A percentile compares a stretch with the other conserved stretches of the same genome.
Evolutionary conservation across 2,113 vertebrate species (phyloP).

Genomic region (Callithrix jacchus): DNA sequence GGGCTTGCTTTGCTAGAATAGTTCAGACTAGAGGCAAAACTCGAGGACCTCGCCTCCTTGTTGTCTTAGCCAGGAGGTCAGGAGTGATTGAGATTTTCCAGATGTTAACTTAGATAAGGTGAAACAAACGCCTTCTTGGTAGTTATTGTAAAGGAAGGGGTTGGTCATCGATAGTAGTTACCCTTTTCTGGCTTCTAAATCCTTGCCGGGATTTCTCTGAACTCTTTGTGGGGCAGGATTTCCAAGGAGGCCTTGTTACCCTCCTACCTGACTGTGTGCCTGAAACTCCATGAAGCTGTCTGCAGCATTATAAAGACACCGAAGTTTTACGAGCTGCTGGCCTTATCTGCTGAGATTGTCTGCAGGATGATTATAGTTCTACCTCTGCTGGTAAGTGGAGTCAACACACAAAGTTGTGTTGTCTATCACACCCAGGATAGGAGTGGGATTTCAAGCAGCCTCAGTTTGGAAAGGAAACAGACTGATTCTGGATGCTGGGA

Average conservation of each 20-base stretch:
- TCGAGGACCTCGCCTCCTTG: background rate
- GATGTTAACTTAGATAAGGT: background rate
- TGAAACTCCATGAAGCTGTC: conserved; percentile 70
- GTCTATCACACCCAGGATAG: fast-evolving
- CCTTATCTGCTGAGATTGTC: conserved; percentile 64
- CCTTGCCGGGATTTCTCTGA: background rate
- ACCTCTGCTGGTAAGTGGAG: conserved; percentile 72
- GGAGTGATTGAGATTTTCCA: background rate
- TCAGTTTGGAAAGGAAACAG: fast-evolving
- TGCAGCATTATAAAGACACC: fast-evolving
- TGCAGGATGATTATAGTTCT: conserved; percentile 1
- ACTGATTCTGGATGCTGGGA: background rate
- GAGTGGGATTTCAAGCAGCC: background rate
- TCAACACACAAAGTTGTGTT: fast-evolving
- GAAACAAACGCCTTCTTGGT: background rate
- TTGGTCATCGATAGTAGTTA: fast-evolving
- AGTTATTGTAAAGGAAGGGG: background rate
- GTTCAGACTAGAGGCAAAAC: background rate
- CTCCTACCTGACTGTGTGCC: conserved; percentile 59
- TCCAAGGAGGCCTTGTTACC: background rate
- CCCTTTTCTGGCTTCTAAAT: no score
- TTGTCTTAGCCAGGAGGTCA: background rate
- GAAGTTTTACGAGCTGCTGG: fast-evolving
- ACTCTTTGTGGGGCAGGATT: conserved; percentile 59
- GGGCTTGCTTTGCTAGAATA: background rate